Conservation (phyloP, 1,140 invertebrate species). For the Orussus abietinus region DNA sequence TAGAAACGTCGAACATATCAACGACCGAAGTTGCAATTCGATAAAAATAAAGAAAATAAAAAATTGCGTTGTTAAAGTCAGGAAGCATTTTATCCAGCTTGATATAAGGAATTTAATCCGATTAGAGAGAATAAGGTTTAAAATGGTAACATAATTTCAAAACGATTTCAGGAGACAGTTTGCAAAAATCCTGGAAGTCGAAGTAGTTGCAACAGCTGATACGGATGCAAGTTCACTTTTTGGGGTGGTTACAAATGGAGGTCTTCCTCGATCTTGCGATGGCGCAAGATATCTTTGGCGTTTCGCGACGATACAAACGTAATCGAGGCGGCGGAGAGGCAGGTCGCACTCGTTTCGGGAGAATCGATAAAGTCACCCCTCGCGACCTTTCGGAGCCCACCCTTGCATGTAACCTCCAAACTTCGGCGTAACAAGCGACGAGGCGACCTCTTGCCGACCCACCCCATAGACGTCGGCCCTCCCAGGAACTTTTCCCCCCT, state of each 20-base stretch:
- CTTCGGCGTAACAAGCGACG: conserved; percentile 23
- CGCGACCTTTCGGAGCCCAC: conserved; percentile 42
- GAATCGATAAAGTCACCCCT: conserved; percentile 46
- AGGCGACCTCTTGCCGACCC: conserved; percentile 11
- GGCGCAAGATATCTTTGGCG: not conserved
- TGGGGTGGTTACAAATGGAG: not conserved
- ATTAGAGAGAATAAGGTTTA: not conserved
- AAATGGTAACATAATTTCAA: not conserved
- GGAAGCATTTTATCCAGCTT: too few relatives aligned
- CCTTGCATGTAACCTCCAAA: conserved; percentile 30
- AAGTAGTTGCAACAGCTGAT: not conserved
- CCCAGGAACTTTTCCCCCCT: not conserved
- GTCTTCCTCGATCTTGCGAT: not conserved
- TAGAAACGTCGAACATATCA: too few relatives aligned
- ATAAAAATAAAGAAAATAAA: conserved; percentile 1
- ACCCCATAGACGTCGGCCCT: too few relatives aligned
- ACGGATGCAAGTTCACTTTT: not conserved
- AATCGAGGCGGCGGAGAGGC: conserved; percentile 13
- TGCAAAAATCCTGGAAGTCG: not conserved
- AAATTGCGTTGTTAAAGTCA: too few relatives aligned
- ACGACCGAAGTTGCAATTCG: too few relatives aligned
- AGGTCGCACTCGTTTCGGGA: not conserved
- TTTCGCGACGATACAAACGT: not conserved
- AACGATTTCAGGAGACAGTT: not conserved
- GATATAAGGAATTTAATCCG: not conserved